Evolutionary conservation across 2,113 vertebrate genomes (phyloP), one percentile per base, ranked within the genome.

Genomic region (Phalacrocorax pelagicus): DNA sequence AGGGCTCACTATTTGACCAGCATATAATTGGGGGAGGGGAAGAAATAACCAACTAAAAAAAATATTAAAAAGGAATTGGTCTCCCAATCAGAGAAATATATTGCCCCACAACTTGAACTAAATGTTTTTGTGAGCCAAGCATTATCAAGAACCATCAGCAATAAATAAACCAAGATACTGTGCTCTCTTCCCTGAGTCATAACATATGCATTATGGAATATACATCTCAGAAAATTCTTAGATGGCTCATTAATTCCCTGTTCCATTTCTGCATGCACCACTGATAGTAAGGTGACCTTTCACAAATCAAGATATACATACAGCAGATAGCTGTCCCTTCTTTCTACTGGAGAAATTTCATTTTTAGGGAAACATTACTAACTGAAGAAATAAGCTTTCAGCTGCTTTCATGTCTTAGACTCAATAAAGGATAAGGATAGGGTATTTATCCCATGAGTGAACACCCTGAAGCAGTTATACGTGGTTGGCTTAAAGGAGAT

Each of bases 231-330:
- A 93, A 93, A 93, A 83, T 72, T 93, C 92, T 89, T 95, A 83
- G 58, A 94, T 94, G 88, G 73, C 51, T 93, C 89, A 96, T 97
- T 97, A 96, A 94, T 79, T 93, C 73, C 40, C 63, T 94, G 78
- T 93, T 97, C 89, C 85, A 89, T 97, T 97, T 97, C 65, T 96
- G 40, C 95, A 86, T 83, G 92, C 63, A 29, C 34, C 83, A 54
- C 65, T 94, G 95, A 94, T 96, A 62, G 40, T 87, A 86, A 62
- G 91, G 77, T 97, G 91, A 97, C 90, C 83, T 97, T 96, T 97
- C 81, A 95, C 66, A 96, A 92, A 86, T 91, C 63, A 90, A 94
- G 82, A 47, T 95, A 80, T 67, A 94, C 9, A 22, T 70, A 70
- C 58, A 79, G 52, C 26, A 92, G 78, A 91, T 52, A 91, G 40